Base-by-base conservation (phyloP, 2,888 invertebrate species). In the Lamproptera curius region DNA sequence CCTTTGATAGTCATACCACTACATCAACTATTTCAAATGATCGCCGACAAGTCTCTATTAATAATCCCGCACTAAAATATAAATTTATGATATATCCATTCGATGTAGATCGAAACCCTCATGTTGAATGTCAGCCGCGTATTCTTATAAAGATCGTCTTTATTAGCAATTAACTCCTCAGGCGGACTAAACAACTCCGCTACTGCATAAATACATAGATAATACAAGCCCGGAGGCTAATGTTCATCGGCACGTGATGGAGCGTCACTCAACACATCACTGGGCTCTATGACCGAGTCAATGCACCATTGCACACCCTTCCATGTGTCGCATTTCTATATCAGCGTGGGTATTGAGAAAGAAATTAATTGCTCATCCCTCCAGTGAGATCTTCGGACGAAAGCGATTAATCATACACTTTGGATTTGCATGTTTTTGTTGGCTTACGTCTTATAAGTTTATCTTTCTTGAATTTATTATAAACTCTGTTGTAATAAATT, bases 221-320 rank as follows among this genome's bases (percentile, higher is more conserved):
- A 50, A 54, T 57, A 23, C 55, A 58, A 61, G 63, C 61, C 68
- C 59, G 65, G 64, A 71, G 71, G 71, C 74, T 64, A 71, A 67
- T 71, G 70, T 63, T 64, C 70, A 73, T 46, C 59, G 68, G 53
- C 46, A 67, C 64, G 70, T 65, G 73, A 73, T 71, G 67, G 61
- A 67, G 68, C 74, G 67, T 70, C 64, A 58, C 63, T 61, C 59
- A 57, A 63, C 73, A 73, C 75, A 64, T 74, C 76, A 71, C 58
- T 65, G 70, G 45, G 55, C 61, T 42, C 59, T 54, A 49, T 63
- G 62, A 65, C 67, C 65, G 62, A 59, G 62, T 61, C 65, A 56
- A 59, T 76, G 76, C 74, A 76, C 72, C 76, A 65, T 63, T 75
- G 77, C 72, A 75, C 76, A 76, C 76, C 73, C 74, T 55, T 53